Evolutionary conservation across 2,113 vertebrate species (phyloP).

Genomic region (Ciconia maguari): DNA sequence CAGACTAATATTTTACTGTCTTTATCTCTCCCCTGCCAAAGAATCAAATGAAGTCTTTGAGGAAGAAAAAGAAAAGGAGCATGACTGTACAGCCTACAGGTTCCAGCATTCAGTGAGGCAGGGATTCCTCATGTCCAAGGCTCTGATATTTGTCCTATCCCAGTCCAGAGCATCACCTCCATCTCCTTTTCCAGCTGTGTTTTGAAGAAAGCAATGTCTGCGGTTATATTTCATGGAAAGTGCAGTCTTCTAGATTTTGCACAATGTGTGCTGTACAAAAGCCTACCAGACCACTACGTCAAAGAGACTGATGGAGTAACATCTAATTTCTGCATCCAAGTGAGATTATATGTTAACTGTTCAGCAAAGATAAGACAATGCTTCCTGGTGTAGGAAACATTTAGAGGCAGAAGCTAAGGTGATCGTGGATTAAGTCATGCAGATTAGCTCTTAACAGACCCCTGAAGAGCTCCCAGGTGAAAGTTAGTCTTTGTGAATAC

Average conservation of each 20-base stretch:
- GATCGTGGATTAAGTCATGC: neutral
- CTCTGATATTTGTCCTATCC: neutral
- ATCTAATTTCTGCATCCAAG: neutral
- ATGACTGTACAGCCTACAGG: neutral
- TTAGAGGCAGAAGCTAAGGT: neutral
- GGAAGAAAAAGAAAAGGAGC: neutral
- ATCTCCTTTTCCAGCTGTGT: neutral
- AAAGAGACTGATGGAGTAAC: neutral
- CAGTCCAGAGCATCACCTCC: neutral
- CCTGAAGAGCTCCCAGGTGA: neutral
- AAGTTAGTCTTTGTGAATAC: neutral
- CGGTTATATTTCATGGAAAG: neutral
- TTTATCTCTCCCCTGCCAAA: neutral
- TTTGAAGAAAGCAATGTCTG: neutral
- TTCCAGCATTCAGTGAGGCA: neutral
- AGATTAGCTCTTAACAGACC: neutral
- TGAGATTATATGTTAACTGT: neutral
- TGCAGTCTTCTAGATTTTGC: neutral
- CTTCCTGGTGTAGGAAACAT: neutral
- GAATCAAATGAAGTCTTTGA: neutral
- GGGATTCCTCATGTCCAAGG: neutral
- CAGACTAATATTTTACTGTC: neutral
- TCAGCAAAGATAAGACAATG: neutral
- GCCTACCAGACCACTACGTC: neutral
- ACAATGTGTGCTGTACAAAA: rapidly evolving